Conservation (phyloP, 2,113 vertebrate species). For the Danionella cerebrum region DNA sequence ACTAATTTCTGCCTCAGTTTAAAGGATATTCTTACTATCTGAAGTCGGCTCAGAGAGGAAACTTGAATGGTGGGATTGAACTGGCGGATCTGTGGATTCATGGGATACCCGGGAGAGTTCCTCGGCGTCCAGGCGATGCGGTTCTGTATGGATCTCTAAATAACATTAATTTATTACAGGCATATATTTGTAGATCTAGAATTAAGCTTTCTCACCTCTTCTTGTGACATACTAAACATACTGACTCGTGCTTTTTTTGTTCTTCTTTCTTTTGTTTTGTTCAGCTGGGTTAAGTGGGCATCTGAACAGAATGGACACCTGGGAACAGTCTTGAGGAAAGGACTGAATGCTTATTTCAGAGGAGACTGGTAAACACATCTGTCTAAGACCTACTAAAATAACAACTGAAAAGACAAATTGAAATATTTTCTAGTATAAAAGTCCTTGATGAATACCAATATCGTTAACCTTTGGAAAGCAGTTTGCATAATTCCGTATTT, state of each 20-base stretch:
- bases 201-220: neutral
- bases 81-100: slow-evolving; percentile 61
- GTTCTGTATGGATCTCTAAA: slow-evolving; percentile 52
- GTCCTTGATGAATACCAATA: too few species aligned
- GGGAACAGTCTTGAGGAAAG: slow-evolving; percentile 59
- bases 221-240: too few species aligned
- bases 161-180: neutral
- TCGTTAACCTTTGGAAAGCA: too few species aligned
- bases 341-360: slow-evolving; percentile 63
- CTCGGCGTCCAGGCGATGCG: slow-evolving; percentile 54
- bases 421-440: too few species aligned
- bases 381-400: too few species aligned
- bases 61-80: slow-evolving; percentile 54
- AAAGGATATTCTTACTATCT: slow-evolving; percentile 63
- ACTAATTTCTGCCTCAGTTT: slow-evolving; percentile 43
- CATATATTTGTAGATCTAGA: neutral
- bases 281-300: slow-evolving; percentile 69
- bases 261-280: slow-evolving; percentile 10
- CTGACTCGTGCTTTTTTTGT: too few species aligned
- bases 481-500: too few species aligned
- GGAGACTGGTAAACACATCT: slow-evolving; percentile 53
- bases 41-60: slow-evolving; percentile 61
- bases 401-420: too few species aligned
- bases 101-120: slow-evolving; percentile 56
- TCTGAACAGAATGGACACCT: slow-evolving; percentile 71